Percentiles rank a stretch among this genome's conserved stretches.
Evolutionary conservation across 2,888 invertebrate species (phyloP).

Genomic region (Notocelia uddmanniana): DNA sequence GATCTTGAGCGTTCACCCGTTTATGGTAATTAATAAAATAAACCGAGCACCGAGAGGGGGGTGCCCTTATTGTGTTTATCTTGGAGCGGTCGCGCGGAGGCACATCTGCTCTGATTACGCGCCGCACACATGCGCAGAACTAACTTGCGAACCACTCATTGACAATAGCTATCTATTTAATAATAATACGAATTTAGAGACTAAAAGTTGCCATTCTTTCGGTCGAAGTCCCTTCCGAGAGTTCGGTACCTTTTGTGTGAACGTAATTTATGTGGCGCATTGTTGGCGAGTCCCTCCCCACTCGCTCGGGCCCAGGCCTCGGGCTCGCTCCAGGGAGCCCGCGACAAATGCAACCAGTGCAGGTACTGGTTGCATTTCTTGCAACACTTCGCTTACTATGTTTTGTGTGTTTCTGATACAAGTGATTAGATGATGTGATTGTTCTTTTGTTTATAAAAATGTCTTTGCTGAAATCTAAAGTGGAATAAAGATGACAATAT

Average conservation of each 20-base stretch:
- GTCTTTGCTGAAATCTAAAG: not conserved
- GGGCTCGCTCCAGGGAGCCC: no score
- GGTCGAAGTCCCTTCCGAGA: slow-evolving; percentile 81
- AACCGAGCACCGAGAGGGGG: slow-evolving; percentile 9
- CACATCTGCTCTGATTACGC: slow-evolving; percentile 82
- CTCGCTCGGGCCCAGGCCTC: slow-evolving; percentile 77
- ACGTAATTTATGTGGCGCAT: slow-evolving; percentile 85
- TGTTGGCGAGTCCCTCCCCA: slow-evolving; percentile 81
- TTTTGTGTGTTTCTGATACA: slow-evolving; percentile 61
- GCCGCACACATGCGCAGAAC: slow-evolving; percentile 61
- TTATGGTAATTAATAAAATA: slow-evolving; percentile 26
- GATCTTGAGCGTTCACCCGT: not conserved
- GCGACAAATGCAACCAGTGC: no score
- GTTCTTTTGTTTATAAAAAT: not conserved
- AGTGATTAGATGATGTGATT: slow-evolving; percentile 49
- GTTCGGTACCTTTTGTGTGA: slow-evolving; percentile 80
- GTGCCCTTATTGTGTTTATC: slow-evolving; percentile 17
- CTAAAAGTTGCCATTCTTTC: slow-evolving; percentile 84
- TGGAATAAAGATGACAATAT: slow-evolving; percentile 5
- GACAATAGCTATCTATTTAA: slow-evolving; percentile 79
- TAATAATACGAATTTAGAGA: slow-evolving; percentile 79
- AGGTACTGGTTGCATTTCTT: slow-evolving; percentile 78
- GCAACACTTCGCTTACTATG: slow-evolving; percentile 76
- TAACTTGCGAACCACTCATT: slow-evolving; percentile 64
- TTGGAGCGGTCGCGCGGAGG: slow-evolving; percentile 34